Evolutionary conservation across 2,113 vertebrate species (phyloP).

Genomic region (Ia io): DNA sequence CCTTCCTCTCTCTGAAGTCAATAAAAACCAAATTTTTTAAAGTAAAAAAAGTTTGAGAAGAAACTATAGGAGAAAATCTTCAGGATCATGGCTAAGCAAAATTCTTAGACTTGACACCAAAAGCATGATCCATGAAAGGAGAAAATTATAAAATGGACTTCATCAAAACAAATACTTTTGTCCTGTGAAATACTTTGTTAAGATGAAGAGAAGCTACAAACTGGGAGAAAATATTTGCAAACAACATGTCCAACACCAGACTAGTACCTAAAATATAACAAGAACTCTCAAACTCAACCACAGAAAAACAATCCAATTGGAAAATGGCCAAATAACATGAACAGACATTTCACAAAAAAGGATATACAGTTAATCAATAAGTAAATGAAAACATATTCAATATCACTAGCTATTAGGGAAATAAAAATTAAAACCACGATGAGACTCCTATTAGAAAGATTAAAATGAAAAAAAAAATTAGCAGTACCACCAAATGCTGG

Average conservation of each 20-base stretch:
- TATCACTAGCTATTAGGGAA: background rate
- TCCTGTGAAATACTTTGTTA: background rate
- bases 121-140: background rate
- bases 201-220: background rate
- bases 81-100: background rate
- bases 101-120: background rate
- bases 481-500: background rate
- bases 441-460: background rate
- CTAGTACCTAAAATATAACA: background rate
- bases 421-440: background rate
- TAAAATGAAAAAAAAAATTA: background rate
- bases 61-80: background rate
- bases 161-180: background rate
- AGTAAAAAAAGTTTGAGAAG: background rate
- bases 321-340: background rate
- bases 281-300: background rate
- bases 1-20: too few species aligned
- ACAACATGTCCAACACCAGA: background rate
- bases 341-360: conserved; percentile 1
- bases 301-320: background rate
- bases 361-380: background rate
- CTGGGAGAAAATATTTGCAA: background rate
- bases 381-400: background rate
- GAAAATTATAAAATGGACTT: background rate
- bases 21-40: too few species aligned